A percentile compares a stretch with the other conserved stretches of the same genome.
These are phyloP conservation scores for Strongylocentrotus purpuratus DNA, from an alignment of 35 echinoderm and acorn worm genomes.

Conservation along the genomic window DNA sequence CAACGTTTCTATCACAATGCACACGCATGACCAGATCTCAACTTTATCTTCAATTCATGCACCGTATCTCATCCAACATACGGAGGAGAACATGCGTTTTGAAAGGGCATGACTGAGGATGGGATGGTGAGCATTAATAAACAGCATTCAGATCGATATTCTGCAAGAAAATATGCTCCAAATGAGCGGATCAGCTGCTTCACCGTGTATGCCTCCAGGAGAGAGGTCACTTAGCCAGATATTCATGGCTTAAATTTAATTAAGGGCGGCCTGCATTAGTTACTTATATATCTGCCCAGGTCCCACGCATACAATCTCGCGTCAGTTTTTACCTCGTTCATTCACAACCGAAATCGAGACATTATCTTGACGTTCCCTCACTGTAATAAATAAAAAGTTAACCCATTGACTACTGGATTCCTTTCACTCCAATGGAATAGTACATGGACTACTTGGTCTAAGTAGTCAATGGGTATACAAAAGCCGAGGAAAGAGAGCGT, in stretches of 20 bases:
- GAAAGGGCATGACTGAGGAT: not conserved
- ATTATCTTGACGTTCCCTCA: too few species aligned
- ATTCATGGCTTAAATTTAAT: not conserved
- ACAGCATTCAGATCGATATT: slow-evolving; percentile 10
- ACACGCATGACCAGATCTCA: too few species aligned
- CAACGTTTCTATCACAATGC: too few species aligned
- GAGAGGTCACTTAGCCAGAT: not conserved
- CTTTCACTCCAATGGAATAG: too few species aligned
- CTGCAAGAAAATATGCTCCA: not conserved
- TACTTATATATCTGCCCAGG: not conserved
- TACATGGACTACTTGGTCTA: too few species aligned
- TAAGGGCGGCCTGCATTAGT: not conserved
- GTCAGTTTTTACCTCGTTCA: not conserved
- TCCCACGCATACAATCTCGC: not conserved
- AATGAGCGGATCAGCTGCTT: not conserved
- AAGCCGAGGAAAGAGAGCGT: too few species aligned
- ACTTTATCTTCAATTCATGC: not conserved
- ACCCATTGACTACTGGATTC: too few species aligned
- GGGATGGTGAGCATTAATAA: not conserved
- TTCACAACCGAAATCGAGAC: too few species aligned
- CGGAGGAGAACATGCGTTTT: not conserved
- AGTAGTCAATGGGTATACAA: too few species aligned
- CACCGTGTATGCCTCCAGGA: not conserved
- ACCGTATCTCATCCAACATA: not conserved
- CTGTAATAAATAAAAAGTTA: too few species aligned